Percentiles rank a stretch among this genome's conserved stretches.
phyloP scores from a whole-genome alignment of 2,797 vertebrate species.

The Parauchenoglanis ngamensis region DNA sequence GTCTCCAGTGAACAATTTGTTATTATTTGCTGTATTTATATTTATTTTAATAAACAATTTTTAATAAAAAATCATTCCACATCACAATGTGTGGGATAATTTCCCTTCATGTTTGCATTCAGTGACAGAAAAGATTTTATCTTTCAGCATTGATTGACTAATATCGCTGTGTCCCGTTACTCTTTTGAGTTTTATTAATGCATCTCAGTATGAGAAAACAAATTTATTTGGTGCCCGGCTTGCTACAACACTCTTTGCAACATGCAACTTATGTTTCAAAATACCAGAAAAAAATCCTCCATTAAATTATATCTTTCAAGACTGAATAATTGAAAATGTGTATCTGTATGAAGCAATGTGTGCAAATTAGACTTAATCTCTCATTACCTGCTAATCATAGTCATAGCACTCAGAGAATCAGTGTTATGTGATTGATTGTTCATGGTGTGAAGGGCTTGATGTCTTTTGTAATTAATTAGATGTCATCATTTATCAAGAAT shows the following conservation, averaged over 20 bases:
- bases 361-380: slow-evolving; percentile 11
- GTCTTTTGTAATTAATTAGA: slow-evolving; percentile 17
- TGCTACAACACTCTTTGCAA: not conserved
- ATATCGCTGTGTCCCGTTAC: not conserved
- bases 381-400: slow-evolving; percentile 28
- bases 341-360: not conserved
- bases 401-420: not conserved
- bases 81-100: not conserved
- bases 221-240: not conserved
- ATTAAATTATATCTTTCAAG: not conserved
- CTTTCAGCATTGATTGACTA: not conserved
- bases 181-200: not conserved
- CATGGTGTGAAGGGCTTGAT: slow-evolving; percentile 23
- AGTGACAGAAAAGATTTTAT: not conserved
- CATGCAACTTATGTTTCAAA: not conserved
- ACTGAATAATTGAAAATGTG: not conserved
- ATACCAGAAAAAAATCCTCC: not conserved
- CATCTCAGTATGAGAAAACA: not conserved
- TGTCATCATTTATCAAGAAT: slow-evolving; percentile 12
- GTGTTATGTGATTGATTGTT: slow-evolving; percentile 11
- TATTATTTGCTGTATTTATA: not conserved
- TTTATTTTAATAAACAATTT: not conserved
- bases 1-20: not conserved
- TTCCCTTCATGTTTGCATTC: not conserved
- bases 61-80: not conserved